phyloP scores from a whole-genome alignment of 2,113 vertebrate species.

The Barbus barbus region DNA sequence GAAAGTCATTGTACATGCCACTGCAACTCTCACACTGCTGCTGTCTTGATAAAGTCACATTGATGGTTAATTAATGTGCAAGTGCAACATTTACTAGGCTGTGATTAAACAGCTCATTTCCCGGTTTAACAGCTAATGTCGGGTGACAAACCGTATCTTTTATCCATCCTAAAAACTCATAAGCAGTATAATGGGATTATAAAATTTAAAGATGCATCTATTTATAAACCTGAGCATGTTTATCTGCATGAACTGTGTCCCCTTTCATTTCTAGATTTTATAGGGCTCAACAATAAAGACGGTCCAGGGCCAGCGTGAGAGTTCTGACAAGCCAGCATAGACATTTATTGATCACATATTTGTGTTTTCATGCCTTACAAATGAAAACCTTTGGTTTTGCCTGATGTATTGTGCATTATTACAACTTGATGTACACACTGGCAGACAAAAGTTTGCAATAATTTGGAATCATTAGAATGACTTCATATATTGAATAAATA shows the following conservation, averaged over 20 bases:
- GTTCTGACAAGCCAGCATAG: not conserved
- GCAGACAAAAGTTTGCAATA: too few species aligned
- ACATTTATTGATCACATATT: not conserved
- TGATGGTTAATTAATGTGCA: constrained; percentile 32
- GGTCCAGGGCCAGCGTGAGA: not conserved
- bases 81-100: constrained; percentile 34
- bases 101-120: constrained; percentile 32
- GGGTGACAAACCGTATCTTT: constrained; percentile 14
- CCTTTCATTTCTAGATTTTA: constrained; percentile 6
- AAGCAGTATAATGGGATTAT: constrained; percentile 7
- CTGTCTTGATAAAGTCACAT: constrained; percentile 30
- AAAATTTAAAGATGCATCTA: constrained; percentile 29
- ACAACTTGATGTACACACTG: too few species aligned
- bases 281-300: not conserved
- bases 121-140: constrained; percentile 6
- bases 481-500: too few species aligned
- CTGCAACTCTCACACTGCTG: constrained; percentile 13
- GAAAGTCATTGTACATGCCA: not conserved
- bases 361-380: not conserved
- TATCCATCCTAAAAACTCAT: constrained; percentile 29
- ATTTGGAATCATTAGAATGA: too few species aligned
- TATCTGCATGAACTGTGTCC: constrained; percentile 2
- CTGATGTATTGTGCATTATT: too few species aligned
- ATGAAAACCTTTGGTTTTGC: not conserved
- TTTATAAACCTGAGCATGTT: constrained; percentile 34